Conservation (phyloP, 2,113 vertebrate genomes). For the Triplophysa dalaica region DNA sequence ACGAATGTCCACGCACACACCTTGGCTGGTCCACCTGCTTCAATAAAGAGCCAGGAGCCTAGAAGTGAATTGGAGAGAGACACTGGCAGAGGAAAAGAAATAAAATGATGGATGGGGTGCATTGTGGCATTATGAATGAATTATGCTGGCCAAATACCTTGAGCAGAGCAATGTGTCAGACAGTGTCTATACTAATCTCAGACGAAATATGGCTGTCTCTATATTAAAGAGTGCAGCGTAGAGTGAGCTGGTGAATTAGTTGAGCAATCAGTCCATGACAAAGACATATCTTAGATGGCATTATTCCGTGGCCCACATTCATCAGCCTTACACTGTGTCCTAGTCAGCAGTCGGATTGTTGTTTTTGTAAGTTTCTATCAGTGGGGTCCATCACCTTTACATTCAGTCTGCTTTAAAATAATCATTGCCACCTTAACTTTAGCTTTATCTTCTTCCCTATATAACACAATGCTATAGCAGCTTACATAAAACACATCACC, state of each 20-base stretch:
- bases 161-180: conserved; percentile 88
- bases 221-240: conserved; percentile 77
- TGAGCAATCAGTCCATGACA: conserved; percentile 79
- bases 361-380: neutral
- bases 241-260: conserved; percentile 87
- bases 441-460: neutral
- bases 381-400: neutral
- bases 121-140: conserved; percentile 95
- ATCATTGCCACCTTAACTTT: neutral
- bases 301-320: conserved; percentile 41
- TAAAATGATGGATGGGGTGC: conserved; percentile 87
- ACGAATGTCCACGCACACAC: conserved; percentile 36
- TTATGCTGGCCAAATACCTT: conserved; percentile 95
- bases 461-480: neutral
- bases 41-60: conserved; percentile 67
- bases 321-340: conserved; percentile 22
- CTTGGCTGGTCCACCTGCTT: conserved; percentile 25
- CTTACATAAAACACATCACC: neutral
- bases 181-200: conserved; percentile 91
- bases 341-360: conserved; percentile 14
- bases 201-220: conserved; percentile 90
- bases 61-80: conserved; percentile 73
- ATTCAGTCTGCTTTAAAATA: neutral
- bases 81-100: conserved; percentile 63
- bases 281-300: conserved; percentile 37